Evolutionary conservation across 2,797 vertebrate genomes (phyloP).

Genomic region (Percopsis omiscomaycus): DNA sequence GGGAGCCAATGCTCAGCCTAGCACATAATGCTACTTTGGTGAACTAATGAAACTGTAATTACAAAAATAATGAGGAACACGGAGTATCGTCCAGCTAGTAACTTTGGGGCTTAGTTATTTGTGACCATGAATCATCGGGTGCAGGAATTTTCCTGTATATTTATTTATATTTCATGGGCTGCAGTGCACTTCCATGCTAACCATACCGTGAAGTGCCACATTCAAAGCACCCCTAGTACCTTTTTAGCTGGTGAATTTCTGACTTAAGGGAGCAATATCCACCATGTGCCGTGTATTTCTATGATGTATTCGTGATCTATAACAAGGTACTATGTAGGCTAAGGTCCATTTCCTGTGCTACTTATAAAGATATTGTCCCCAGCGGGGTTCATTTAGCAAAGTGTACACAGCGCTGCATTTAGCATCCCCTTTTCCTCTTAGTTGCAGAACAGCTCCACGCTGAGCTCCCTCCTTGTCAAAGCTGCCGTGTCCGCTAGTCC

Average conservation of each 20-base stretch:
- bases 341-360: slow-evolving; percentile 67
- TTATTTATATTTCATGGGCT: slow-evolving; percentile 55
- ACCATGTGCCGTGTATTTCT: slow-evolving; percentile 36
- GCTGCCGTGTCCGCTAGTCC: slow-evolving; percentile 8
- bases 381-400: slow-evolving; percentile 68
- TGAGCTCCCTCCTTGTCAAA: background rate
- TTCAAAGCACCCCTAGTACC: slow-evolving; percentile 24
- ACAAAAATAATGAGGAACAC: slow-evolving; percentile 69
- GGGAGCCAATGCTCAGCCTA: slow-evolving; percentile 54
- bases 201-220: slow-evolving; percentile 13
- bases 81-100: slow-evolving; percentile 47
- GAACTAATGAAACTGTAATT: slow-evolving; percentile 71
- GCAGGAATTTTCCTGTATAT: slow-evolving; percentile 22
- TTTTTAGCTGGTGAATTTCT: slow-evolving; percentile 33
- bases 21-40: slow-evolving; percentile 61
- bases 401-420: slow-evolving; percentile 51
- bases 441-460: slow-evolving; percentile 33
- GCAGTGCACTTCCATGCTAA: slow-evolving; percentile 32
- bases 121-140: slow-evolving; percentile 43
- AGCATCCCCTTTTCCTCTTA: slow-evolving; percentile 35
- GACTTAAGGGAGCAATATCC: slow-evolving; percentile 57
- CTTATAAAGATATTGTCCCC: slow-evolving; percentile 68
- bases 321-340: slow-evolving; percentile 65
- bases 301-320: slow-evolving; percentile 60
- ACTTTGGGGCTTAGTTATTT: slow-evolving; percentile 56